Percentiles rank a stretch among this genome's conserved stretches.
Conservation (phyloP, 2,888 invertebrate genomes). For the Drosophila falleni region DNA sequence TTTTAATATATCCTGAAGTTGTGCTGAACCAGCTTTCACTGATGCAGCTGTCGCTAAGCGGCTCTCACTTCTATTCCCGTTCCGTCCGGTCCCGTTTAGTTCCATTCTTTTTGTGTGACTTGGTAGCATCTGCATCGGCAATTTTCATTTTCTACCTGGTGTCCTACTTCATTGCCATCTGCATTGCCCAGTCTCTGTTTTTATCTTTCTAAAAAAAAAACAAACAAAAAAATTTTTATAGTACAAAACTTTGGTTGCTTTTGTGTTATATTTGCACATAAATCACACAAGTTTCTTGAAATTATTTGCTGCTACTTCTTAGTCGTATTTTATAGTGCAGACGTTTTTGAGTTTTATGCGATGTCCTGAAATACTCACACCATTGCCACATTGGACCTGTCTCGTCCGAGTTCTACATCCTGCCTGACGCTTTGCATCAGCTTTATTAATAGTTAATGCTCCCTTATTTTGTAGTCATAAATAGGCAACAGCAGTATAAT, state of each 20-base stretch:
- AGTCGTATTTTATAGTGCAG: conserved; percentile 40
- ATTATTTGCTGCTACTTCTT: conserved; percentile 58
- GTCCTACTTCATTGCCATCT: conserved; percentile 67
- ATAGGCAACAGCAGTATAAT: neutral
- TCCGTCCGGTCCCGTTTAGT: neutral
- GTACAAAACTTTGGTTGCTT: conserved; percentile 59
- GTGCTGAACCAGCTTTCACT: conserved; percentile 51
- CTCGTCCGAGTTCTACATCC: neutral
- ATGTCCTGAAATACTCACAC: conserved; percentile 6
- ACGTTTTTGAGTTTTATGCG: conserved; percentile 27
- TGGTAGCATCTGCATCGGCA: conserved; percentile 67
- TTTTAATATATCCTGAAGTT: conserved; percentile 36
- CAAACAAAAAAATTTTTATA: conserved; percentile 23
- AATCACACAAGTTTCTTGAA: conserved; percentile 74
- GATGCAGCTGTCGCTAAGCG: conserved; percentile 55
- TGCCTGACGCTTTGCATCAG: conserved; percentile 8
- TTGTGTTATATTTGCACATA: conserved; percentile 76
- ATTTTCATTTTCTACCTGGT: conserved; percentile 69
- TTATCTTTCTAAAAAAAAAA: too few relatives aligned
- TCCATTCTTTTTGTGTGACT: conserved; percentile 57
- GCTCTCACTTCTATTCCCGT: conserved; percentile 4
- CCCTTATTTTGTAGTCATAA: neutral
- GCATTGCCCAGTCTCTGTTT: conserved; percentile 24
- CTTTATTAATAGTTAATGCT: conserved; percentile 6
- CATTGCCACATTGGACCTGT: conserved; percentile 1